Evolutionary conservation across 2,113 vertebrate species (phyloP).

Genomic region (Empidonax alnorum): DNA sequence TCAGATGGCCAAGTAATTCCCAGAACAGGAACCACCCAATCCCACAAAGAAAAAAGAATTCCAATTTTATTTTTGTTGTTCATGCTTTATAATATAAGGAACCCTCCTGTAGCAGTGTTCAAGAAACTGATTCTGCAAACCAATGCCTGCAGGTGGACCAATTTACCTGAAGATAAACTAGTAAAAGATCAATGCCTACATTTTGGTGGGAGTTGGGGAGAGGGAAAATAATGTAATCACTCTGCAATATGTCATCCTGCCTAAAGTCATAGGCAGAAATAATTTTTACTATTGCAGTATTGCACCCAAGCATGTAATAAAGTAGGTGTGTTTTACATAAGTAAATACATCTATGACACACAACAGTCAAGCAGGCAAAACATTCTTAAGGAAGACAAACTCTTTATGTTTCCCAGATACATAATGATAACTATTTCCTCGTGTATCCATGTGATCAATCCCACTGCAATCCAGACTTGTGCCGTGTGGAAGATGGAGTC

Average conservation of each 20-base stretch:
- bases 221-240: neutral
- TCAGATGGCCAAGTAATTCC: neutral
- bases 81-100: neutral
- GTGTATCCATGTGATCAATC: neutral
- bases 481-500: neutral
- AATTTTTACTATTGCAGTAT: neutral
- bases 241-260: neutral
- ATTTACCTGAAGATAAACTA: neutral
- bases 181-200: neutral
- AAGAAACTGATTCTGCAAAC: neutral
- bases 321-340: neutral
- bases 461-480: rapidly evolving
- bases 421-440: neutral
- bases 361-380: neutral
- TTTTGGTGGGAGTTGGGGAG: neutral
- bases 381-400: neutral
- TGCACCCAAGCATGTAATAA: neutral
- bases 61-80: neutral
- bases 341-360: neutral
- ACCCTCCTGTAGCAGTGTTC: neutral
- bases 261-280: neutral
- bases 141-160: neutral
- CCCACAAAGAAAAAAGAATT: neutral
- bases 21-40: neutral
- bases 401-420: neutral